Evolutionary conservation across 2,113 vertebrate genomes (phyloP), one percentile per base, ranked within the genome.

Genomic region (Chionodraco myersi): DNA sequence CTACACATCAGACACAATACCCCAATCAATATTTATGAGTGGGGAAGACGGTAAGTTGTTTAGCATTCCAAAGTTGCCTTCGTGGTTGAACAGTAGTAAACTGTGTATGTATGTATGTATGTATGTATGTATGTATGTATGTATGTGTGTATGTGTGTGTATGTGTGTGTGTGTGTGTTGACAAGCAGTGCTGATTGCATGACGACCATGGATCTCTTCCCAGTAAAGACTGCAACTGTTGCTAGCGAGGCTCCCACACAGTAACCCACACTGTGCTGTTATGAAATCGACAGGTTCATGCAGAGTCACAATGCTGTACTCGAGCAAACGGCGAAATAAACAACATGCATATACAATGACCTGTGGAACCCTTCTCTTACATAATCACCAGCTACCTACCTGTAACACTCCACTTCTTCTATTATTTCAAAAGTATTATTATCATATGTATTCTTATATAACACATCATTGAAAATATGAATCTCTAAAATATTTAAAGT

Each of bases 211-310:
- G 79, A 86, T 72, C 86, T 34, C 61, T 86, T 88, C 85, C 86
- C 83, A 72, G 82, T 18, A 45, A 84, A 87, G 73, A 87, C 73
- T 80, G 83, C 82, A 89, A 75, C 74, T 30, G 90, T 91, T 92
- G 92, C 92, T 89, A 90, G 84, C 68, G 41, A 79, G 75, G 86
- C 91, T 92, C 92, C 91, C 92, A 92, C 92, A 92, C 91, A 90
- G 79, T 78, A 89, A 87, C 91, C 91, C 91, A 92, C 88, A 85
- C 92, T 80, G 70, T n/a, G 84, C 84, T 77, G 89, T 91, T 92
- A 87, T 77, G 86, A 88, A 93, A 92, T 78, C 18, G 21, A 81
- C 84, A 75, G 81, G 79, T 87, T 89, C 85, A 73, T 54, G 63
- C 76, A 62, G 76, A 91, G 80, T 86, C 82, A 86, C 30, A 65